Conservation (phyloP, 1,140 invertebrate genomes). For the Proctacanthus coquilletti region DNA sequence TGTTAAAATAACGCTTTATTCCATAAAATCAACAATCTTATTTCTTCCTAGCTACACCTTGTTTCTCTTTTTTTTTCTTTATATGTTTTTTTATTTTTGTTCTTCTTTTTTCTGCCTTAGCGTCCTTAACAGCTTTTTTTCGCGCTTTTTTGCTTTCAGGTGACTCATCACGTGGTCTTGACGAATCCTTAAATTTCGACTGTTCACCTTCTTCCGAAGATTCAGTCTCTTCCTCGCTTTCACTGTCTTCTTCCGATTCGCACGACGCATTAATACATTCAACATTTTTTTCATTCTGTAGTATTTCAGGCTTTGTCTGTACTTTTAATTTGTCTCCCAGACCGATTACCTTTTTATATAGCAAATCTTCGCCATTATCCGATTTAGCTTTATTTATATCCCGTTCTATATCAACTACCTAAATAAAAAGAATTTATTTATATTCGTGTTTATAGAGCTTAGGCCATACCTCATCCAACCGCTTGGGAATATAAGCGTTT, state of each 20-base stretch:
- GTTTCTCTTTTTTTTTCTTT: slow-evolving; percentile 77
- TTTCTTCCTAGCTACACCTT: slow-evolving; percentile 26
- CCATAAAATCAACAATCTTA: no score
- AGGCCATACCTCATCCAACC: slow-evolving; percentile 66
- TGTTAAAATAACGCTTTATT: no score
- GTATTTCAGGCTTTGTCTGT: slow-evolving; percentile 37
- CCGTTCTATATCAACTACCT: slow-evolving; percentile 79
- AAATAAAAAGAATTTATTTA: slow-evolving; percentile 10
- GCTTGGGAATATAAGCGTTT: slow-evolving; percentile 85
- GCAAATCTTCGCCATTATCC: slow-evolving; percentile 53
- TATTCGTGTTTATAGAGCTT: slow-evolving; percentile 6
- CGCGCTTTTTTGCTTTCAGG: slow-evolving; percentile 68
- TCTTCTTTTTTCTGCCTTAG: slow-evolving; percentile 82
- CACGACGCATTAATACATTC: slow-evolving; percentile 2
- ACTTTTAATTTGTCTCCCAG: slow-evolving; percentile 67
- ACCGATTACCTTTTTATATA: slow-evolving; percentile 74
- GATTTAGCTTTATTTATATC: slow-evolving; percentile 69
- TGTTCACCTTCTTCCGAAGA: slow-evolving; percentile 30
- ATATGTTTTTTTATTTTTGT: slow-evolving; percentile 89
- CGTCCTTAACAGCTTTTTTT: slow-evolving; percentile 74
- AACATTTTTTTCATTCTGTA: slow-evolving; percentile 11
- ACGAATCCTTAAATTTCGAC: slow-evolving; percentile 47
- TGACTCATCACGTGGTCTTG: slow-evolving; percentile 74
- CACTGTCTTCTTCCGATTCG: slow-evolving; percentile 31
- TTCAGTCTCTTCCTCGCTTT: slow-evolving; percentile 30